Conservation (phyloP, 2,888 invertebrate genomes). For the Diarsia rubi region DNA sequence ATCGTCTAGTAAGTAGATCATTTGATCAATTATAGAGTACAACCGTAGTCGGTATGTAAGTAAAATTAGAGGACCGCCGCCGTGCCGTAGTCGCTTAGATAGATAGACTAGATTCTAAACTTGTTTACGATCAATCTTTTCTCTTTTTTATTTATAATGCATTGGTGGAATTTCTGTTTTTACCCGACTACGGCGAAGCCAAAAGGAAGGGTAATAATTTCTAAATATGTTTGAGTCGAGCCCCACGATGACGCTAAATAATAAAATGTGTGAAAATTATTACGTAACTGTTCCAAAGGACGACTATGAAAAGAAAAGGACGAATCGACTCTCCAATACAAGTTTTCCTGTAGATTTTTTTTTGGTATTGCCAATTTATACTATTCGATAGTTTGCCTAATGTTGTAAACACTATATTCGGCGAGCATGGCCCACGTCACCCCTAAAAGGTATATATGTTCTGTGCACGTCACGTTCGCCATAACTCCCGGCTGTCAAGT, state of each 20-base stretch:
- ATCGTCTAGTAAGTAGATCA: too few relatives aligned
- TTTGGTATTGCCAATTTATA: neutral
- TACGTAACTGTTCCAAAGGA: neutral
- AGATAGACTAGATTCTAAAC: too few relatives aligned
- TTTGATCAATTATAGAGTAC: too few relatives aligned
- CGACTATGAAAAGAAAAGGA: neutral
- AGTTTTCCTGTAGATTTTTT: neutral
- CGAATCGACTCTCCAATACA: neutral
- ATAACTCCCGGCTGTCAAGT: slow-evolving; percentile 24
- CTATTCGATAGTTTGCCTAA: neutral
- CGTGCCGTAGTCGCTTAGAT: too few relatives aligned
- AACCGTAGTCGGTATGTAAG: too few relatives aligned
- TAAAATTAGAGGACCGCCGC: too few relatives aligned
- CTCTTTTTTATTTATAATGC: neutral
- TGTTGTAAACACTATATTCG: slow-evolving; percentile 6
- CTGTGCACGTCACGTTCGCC: slow-evolving; percentile 20
- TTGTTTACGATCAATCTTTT: neutral
- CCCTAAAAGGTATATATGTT: too few relatives aligned
- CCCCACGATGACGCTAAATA: too few relatives aligned
- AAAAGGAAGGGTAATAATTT: too few relatives aligned
- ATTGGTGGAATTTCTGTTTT: neutral
- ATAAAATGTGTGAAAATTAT: neutral
- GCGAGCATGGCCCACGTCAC: neutral
- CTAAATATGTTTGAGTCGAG: too few relatives aligned
- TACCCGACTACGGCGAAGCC: too few relatives aligned